Evolutionary conservation across 2,888 invertebrate species (phyloP).

Genomic region (Poecilobothrus nobilitatus): DNA sequence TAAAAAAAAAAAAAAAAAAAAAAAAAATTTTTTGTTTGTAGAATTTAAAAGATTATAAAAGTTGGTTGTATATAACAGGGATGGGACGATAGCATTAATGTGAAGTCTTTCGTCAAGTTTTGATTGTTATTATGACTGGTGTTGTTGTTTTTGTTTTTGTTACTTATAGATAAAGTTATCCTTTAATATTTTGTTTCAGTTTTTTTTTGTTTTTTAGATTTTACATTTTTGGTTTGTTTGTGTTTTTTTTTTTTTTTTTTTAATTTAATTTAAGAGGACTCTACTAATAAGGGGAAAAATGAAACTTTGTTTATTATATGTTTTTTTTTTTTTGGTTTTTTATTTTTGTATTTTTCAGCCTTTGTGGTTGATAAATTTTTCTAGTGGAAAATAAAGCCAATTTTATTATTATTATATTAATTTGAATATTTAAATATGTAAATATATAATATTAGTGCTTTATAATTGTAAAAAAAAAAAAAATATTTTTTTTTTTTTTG

Average conservation of each 20-base stretch:
- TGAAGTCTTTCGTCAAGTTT: no score
- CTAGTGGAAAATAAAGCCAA: slow-evolving; percentile 3
- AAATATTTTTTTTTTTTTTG: not conserved
- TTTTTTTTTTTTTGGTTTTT: no score
- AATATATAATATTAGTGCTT: not conserved
- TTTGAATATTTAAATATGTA: slow-evolving; percentile 6
- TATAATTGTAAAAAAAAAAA: not conserved
- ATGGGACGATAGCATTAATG: no score
- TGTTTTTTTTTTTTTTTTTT: not conserved
- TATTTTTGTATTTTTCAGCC: not conserved
- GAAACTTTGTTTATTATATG: no score
- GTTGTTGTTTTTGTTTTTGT: no score
- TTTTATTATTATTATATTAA: not conserved
- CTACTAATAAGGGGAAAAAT: not conserved
- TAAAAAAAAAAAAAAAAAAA: no score
- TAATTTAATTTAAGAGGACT: not conserved
- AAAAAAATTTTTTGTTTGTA: no score
- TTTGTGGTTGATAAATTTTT: not conserved
- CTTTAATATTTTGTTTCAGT: not conserved
- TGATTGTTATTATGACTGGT: no score
- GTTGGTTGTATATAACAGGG: no score
- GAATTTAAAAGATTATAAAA: no score
- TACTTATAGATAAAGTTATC: not conserved
- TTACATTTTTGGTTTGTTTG: no score
- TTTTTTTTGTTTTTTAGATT: not conserved